Evolutionary conservation across 1,140 invertebrate species (phyloP), one percentile per base, ranked within the genome.

Genomic region (Heliconius congener): DNA sequence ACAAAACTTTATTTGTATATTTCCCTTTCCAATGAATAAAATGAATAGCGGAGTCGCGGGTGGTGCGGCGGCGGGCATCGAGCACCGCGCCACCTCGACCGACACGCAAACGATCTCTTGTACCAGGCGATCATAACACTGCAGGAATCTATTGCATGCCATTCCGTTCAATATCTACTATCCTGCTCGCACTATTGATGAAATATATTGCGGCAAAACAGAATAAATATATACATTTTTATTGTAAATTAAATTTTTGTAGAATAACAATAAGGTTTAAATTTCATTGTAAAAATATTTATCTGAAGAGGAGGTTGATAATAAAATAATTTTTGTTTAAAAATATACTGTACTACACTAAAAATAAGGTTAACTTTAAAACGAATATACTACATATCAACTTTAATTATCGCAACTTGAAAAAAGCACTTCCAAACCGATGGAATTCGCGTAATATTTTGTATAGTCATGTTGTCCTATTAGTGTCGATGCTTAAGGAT

Each of bases 61-160:
- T 73, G 73, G 79, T 52, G 76, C 76, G 73, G 76, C 76, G 73
- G 73, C 66, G 79, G 78, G 83, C 71, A 81, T 57, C 81, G 85
- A 85, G 81, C 90, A 86, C 91, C 89, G 91, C 91, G 90, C 90
- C 91, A 90, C 91, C 90, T 90, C 92, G 90, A 85, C 90, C 91
- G 92, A 93, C 88, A 93, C 91, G 92, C 91, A 88, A 93, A 85
- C 91, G 93, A 93, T 94, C 93, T 86, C 86, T 80, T 71, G 34
- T 90, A 94, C 93, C 82, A 94, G 92, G 93, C 83, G 18, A 42
- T 13, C 91, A 94, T 86, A 87, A 85, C 76, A 13, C 30, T 8
- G 19, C 66, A 77, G 85, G 88, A 86, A 27, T 79, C 46, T 46
- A 27, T 78, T 76, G 77, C 88, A 81, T 87, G 82, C 83, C 86